phyloP scores from a whole-genome alignment of 2,113 vertebrate species.

The Hyperopisus bebe region DNA sequence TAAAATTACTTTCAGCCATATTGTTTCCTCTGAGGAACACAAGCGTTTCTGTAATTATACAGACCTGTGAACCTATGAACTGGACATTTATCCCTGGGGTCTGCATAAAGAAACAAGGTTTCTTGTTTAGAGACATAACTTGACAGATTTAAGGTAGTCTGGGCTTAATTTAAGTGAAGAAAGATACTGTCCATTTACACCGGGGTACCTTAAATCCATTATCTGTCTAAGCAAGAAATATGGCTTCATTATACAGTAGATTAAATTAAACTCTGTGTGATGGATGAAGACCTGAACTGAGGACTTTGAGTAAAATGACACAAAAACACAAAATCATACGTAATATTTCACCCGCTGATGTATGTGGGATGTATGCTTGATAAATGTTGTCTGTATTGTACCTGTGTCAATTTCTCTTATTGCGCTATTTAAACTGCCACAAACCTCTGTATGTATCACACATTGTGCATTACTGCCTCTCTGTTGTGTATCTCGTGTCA shows the following conservation, averaged over 20 bases:
- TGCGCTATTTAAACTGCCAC: not conserved
- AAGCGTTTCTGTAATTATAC: constrained; percentile 1
- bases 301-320: not conserved
- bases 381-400: not conserved
- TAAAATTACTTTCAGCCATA: not conserved
- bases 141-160: not conserved
- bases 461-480: not conserved
- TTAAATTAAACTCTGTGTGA: not conserved
- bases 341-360: not conserved
- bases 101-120: not conserved
- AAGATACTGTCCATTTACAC: not conserved
- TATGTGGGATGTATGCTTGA: not conserved
- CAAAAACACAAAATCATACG: not conserved
- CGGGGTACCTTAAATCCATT: not conserved
- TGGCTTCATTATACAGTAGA: not conserved
- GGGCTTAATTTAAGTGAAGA: not conserved
- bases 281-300: not conserved
- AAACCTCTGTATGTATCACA: not conserved
- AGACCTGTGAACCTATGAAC: not conserved
- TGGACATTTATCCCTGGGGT: not conserved
- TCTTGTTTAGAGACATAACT: not conserved
- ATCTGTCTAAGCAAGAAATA: not conserved
- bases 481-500: not conserved
- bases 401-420: not conserved
- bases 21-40: not conserved